A percentile compares a stretch with the other conserved stretches of the same genome.
These are phyloP conservation scores for Arenaria interpres DNA, from an alignment of 2,113 vertebrate species.

Conservation along the genomic window DNA sequence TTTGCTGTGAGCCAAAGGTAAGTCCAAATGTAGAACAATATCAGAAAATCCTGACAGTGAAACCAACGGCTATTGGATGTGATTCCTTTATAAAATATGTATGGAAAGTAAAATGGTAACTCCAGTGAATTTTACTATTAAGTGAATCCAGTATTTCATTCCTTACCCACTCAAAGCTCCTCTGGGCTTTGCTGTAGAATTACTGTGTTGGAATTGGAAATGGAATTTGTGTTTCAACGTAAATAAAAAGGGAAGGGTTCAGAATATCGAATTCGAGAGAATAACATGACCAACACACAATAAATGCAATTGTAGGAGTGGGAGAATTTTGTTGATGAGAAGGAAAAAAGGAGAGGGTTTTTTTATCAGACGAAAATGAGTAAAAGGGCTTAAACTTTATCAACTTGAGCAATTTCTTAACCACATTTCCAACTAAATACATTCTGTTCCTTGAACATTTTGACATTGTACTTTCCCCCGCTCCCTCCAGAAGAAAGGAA, in stretches of 20 bases:
- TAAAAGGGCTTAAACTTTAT: background rate
- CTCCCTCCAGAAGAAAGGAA: background rate
- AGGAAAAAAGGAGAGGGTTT: background rate
- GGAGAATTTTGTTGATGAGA: background rate
- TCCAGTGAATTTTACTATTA: background rate
- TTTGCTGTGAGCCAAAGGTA: background rate
- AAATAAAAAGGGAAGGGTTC: background rate
- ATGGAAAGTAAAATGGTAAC: background rate
- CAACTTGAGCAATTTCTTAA: background rate
- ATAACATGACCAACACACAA: background rate
- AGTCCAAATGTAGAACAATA: background rate
- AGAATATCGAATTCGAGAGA: constrained; percentile 7
- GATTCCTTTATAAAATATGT: background rate
- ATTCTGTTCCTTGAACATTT: background rate
- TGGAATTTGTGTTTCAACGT: background rate
- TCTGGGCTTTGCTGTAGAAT: background rate
- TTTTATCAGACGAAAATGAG: background rate
- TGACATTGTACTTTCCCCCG: background rate
- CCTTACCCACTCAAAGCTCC: background rate
- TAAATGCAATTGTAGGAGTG: background rate
- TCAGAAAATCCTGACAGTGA: background rate
- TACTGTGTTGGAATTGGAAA: background rate
- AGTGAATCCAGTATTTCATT: background rate
- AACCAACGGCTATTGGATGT: background rate
- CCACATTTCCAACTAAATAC: background rate